Evolutionary conservation across 2,113 vertebrate species (phyloP).

Genomic region (Serilophus lunatus): DNA sequence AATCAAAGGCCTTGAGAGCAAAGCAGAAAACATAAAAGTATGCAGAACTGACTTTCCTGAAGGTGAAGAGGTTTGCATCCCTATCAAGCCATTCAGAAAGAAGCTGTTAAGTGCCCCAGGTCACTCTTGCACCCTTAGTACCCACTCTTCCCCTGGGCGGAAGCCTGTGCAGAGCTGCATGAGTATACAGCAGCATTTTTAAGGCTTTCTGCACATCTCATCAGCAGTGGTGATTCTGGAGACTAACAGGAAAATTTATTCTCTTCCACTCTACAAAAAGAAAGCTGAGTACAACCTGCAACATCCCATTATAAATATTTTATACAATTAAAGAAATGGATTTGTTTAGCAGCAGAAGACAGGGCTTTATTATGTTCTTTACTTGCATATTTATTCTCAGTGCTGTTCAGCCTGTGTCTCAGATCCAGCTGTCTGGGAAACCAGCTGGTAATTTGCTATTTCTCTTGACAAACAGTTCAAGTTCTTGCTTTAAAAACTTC

Average conservation of each 20-base stretch:
- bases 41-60: not conserved
- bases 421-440: not conserved
- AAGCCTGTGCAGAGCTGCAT: not conserved
- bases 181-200: not conserved
- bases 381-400: not conserved
- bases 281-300: not conserved
- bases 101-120: not conserved
- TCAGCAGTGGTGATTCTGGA: not conserved
- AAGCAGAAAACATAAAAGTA: slow-evolving; percentile 19
- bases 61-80: not conserved
- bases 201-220: not conserved
- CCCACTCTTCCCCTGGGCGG: not conserved
- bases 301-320: not conserved
- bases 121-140: not conserved
- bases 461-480: not conserved
- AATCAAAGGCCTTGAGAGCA: slow-evolving; percentile 35
- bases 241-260: not conserved
- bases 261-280: not conserved
- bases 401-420: not conserved
- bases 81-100: not conserved
- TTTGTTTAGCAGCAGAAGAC: not conserved
- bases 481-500: not conserved
- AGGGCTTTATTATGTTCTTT: not conserved
- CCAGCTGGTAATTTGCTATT: not conserved
- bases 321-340: not conserved